Conservation (phyloP, 2,888 invertebrate genomes). For the Andrena chrysosceles region DNA sequence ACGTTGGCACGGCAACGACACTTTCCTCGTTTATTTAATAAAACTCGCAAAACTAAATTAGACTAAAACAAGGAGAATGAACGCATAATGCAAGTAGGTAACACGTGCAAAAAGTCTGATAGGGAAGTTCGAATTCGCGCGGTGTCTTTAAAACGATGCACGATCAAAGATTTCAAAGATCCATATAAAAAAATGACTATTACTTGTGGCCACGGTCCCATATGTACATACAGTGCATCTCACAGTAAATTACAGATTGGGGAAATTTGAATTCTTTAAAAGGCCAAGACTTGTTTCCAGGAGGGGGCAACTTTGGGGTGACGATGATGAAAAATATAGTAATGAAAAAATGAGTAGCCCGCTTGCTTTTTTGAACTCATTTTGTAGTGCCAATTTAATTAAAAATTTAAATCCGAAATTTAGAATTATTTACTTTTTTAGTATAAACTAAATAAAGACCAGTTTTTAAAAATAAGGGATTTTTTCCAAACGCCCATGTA, state of each 20-base stretch:
- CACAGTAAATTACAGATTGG: background rate
- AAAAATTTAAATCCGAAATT: too few relatives aligned
- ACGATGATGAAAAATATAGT: too few relatives aligned
- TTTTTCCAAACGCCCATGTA: too few relatives aligned
- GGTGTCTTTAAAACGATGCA: background rate
- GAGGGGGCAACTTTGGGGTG: too few relatives aligned
- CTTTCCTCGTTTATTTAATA: background rate
- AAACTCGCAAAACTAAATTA: background rate
- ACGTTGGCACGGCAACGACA: background rate
- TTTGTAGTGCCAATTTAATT: too few relatives aligned
- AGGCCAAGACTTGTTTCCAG: too few relatives aligned
- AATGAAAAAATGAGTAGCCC: too few relatives aligned
- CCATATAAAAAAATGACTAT: constrained; percentile 6
- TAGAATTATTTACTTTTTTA: too few relatives aligned
- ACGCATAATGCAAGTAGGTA: constrained; percentile 1
- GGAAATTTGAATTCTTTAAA: too few relatives aligned
- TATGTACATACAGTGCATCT: background rate
- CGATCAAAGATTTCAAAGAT: background rate
- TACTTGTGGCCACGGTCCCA: background rate
- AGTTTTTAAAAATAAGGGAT: too few relatives aligned
- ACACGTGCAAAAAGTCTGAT: constrained; percentile 45
- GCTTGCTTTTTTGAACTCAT: too few relatives aligned
- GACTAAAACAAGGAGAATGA: background rate
- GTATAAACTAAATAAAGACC: too few relatives aligned
- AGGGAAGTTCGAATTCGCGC: constrained; percentile 18